Percentiles rank a stretch among this genome's conserved stretches.
phyloP scores from a whole-genome alignment of 1,140 invertebrate species.

The Ips nitidus region DNA sequence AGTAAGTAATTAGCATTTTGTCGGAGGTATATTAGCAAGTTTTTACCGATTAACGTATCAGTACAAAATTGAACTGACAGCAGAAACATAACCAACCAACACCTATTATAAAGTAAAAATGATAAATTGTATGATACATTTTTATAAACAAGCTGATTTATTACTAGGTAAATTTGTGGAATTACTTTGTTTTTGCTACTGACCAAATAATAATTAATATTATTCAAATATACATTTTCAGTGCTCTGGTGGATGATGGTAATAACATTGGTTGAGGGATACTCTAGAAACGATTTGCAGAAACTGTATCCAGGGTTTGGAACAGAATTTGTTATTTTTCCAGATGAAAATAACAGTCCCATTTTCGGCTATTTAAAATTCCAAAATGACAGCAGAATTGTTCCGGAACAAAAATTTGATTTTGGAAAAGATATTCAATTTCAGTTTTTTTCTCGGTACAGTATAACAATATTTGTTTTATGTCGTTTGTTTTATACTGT shows the following conservation, averaged over 20 bases:
- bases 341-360: slow-evolving; percentile 55
- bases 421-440: slow-evolving; percentile 48
- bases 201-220: neutral
- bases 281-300: slow-evolving; percentile 30
- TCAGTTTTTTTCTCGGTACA: slow-evolving; percentile 52
- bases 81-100: neutral
- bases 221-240: neutral
- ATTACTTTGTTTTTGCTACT: neutral
- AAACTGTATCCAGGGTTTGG: slow-evolving; percentile 49
- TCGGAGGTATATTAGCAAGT: neutral
- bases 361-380: slow-evolving; percentile 47
- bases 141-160: neutral
- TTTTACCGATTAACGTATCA: neutral
- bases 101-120: neutral
- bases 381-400: slow-evolving; percentile 14
- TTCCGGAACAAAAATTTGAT: slow-evolving; percentile 21
- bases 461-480: neutral
- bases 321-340: slow-evolving; percentile 58
- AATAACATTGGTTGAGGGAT: slow-evolving; percentile 1
- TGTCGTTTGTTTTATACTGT: neutral
- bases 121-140: neutral
- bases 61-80: neutral
- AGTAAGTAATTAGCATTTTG: slow-evolving; percentile 2
- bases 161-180: neutral
- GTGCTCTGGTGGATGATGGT: too few species aligned